Percentiles rank a stretch among this genome's conserved stretches.
Evolutionary conservation across 2,888 invertebrate genomes (phyloP).

Genomic region (Heliconius hortense): DNA sequence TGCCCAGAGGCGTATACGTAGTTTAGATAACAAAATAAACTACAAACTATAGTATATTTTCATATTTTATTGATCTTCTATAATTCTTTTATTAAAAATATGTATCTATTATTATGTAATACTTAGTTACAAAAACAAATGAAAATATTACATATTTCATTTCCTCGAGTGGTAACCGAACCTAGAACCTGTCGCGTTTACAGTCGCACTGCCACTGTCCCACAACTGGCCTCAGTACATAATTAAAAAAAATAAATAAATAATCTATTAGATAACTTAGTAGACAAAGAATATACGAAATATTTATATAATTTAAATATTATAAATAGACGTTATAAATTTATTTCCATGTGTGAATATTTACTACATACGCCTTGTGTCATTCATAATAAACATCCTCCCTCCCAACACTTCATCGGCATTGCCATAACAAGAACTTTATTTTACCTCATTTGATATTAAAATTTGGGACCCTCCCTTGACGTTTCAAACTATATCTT

Average conservation of each 20-base stretch:
- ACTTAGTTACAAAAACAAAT: no score
- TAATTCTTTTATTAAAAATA: no score
- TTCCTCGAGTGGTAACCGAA: no score
- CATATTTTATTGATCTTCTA: not conserved
- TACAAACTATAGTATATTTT: not conserved
- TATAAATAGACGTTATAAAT: not conserved
- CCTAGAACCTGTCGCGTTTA: no score
- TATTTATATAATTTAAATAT: no score
- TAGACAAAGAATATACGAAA: no score
- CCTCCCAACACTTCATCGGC: constrained; percentile 30
- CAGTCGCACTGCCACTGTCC: no score
- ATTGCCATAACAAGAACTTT: constrained; percentile 40
- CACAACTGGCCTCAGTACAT: no score
- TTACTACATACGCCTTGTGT: not conserved
- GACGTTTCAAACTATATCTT: constrained; percentile 33
- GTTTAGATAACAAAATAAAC: not conserved
- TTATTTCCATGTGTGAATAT: not conserved
- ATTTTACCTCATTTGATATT: constrained; percentile 55
- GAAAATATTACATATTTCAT: no score
- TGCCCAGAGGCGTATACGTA: not conserved
- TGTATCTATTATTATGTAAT: no score
- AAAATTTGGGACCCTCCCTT: constrained; percentile 54
- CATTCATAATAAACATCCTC: not conserved
- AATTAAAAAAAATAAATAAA: no score
- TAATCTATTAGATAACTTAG: no score